These are phyloP conservation scores for Calliopum simillimum DNA, from an alignment of 2,888 invertebrate species.

Conservation along the genomic window DNA sequence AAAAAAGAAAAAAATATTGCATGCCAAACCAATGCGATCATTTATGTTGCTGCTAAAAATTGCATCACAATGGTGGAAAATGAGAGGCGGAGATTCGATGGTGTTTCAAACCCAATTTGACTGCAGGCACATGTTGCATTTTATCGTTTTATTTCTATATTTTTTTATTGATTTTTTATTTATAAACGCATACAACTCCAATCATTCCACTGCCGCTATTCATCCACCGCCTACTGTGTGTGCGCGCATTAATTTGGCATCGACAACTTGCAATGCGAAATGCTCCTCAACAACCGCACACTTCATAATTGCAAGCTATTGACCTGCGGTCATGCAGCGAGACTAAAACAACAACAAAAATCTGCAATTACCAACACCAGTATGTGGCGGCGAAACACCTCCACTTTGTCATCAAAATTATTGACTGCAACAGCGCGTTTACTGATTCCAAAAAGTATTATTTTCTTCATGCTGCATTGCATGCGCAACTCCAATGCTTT, in stretches of 20 bases:
- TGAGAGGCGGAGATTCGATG: no score
- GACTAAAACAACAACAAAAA: slow-evolving; percentile 6
- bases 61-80: neutral
- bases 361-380: slow-evolving; percentile 10
- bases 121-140: neutral
- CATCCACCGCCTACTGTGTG: no score
- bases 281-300: neutral
- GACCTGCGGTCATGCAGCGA: slow-evolving; percentile 19
- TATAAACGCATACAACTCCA: neutral
- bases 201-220: neutral
- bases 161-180: neutral
- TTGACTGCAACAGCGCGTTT: slow-evolving; percentile 43
- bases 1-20: neutral
- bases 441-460: no score
- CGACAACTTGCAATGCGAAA: slow-evolving; percentile 1
- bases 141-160: neutral
- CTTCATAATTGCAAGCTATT: slow-evolving; percentile 33
- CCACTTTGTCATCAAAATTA: slow-evolving; percentile 46
- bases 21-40: slow-evolving; percentile 8
- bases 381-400: neutral
- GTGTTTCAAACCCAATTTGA: neutral
- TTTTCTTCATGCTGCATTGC: no score
- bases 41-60: slow-evolving; percentile 8
- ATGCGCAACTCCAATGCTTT: no score
- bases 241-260: slow-evolving; percentile 7